Percentiles rank a stretch among this genome's conserved stretches.
Conservation (phyloP, 2,113 vertebrate genomes). For the Opisthocomus hoazin region DNA sequence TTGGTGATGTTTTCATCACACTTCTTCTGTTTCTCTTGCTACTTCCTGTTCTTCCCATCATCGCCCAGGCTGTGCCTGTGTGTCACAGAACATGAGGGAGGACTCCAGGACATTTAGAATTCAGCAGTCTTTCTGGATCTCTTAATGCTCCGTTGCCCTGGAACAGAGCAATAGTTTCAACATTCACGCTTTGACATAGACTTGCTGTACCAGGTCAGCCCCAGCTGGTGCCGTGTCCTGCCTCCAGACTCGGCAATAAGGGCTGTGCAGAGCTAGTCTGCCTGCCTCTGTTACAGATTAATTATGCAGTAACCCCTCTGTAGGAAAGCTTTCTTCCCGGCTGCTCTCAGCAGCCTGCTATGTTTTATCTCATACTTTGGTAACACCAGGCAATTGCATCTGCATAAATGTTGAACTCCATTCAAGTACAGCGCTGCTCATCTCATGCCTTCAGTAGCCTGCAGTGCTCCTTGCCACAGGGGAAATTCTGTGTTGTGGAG, state of each 20-base stretch:
- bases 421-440: neutral
- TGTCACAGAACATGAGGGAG: neutral
- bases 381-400: neutral
- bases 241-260: neutral
- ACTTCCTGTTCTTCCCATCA: neutral
- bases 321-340: neutral
- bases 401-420: neutral
- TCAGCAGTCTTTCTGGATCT: neutral
- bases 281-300: neutral
- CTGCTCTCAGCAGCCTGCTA: neutral
- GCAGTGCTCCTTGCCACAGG: neutral
- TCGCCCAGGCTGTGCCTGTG: neutral
- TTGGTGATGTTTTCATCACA: neutral
- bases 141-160: neutral
- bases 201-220: neutral
- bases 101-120: neutral
- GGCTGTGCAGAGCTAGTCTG: neutral
- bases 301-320: neutral
- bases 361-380: neutral
- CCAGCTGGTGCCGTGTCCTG: neutral
- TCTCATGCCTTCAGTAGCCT: neutral
- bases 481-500: neutral
- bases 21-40: neutral
- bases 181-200: neutral
- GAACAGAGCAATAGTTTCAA: neutral